Percentiles rank a stretch among this genome's conserved stretches.
These are phyloP conservation scores for Ormyrus rosae DNA, from an alignment of 2,888 invertebrate species.

Conservation along the genomic window DNA sequence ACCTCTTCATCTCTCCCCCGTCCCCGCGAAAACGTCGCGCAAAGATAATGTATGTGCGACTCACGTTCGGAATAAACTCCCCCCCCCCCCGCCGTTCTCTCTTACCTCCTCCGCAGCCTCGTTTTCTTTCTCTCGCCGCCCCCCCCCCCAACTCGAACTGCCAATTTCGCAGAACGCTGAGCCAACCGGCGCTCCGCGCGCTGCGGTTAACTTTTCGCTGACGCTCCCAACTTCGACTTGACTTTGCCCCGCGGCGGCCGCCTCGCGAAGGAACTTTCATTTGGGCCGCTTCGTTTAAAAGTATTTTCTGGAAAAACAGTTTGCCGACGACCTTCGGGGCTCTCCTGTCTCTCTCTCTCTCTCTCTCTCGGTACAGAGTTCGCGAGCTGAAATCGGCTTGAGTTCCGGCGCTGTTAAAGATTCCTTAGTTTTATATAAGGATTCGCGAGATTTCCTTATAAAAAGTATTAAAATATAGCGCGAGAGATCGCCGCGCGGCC, in stretches of 20 bases:
- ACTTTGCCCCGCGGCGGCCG: conserved; percentile 47
- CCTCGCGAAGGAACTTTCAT: conserved; percentile 50
- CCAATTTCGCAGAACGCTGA: conserved; percentile 48
- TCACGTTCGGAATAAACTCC: conserved; percentile 40
- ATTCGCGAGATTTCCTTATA: too few relatives aligned
- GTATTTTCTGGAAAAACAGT: conserved; percentile 47
- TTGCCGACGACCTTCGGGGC: conserved; percentile 25
- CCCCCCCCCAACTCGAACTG: conserved; percentile 34
- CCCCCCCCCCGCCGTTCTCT: conserved; percentile 31
- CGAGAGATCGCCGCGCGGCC: too few relatives aligned
- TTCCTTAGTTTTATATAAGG: too few relatives aligned
- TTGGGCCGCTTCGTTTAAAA: conserved; percentile 22
- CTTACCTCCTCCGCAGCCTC: conserved; percentile 35
- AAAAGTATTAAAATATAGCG: too few relatives aligned
- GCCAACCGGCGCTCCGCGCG: conserved; percentile 13
- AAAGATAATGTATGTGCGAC: conserved; percentile 45
- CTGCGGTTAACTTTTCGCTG: conserved; percentile 49
- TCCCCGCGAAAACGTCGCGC: not conserved
- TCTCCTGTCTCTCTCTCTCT: not conserved
- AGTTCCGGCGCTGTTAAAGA: too few relatives aligned
- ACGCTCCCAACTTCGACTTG: conserved; percentile 40
- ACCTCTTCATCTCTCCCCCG: conserved; percentile 10
- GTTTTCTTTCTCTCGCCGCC: conserved; percentile 6
- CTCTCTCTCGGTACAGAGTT: too few relatives aligned
- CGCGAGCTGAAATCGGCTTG: too few relatives aligned